A percentile compares a stretch with the other conserved stretches of the same genome.
Conservation (phyloP, 2,888 invertebrate genomes). For the Cephus pygmeus region DNA sequence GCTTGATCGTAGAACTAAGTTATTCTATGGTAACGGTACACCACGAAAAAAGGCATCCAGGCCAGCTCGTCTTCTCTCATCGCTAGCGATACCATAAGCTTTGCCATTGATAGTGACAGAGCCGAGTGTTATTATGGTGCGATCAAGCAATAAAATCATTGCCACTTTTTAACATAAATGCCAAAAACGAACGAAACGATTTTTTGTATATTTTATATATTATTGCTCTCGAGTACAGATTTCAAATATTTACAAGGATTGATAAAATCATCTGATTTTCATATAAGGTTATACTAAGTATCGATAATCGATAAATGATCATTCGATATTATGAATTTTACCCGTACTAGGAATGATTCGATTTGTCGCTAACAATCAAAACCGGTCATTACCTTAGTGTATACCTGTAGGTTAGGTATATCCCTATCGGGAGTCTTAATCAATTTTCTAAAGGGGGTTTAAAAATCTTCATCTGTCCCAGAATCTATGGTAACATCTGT, state of each 20-base stretch:
- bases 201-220: neutral
- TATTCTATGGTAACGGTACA: constrained; percentile 54
- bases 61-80: constrained; percentile 37
- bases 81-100: constrained; percentile 22
- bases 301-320: neutral
- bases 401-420: neutral
- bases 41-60: constrained; percentile 58
- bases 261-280: neutral
- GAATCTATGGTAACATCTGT: neutral
- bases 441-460: neutral
- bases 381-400: neutral
- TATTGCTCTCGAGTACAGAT: too few relatives aligned
- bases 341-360: neutral
- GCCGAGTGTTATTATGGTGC: constrained; percentile 5
- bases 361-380: neutral
- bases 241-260: neutral
- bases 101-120: constrained; percentile 21
- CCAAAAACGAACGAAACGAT: neutral
- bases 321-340: neutral
- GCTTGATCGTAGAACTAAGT: constrained; percentile 40
- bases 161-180: constrained; percentile 2
- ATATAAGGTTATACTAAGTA: neutral
- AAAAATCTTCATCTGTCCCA: neutral
- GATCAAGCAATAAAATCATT: neutral
- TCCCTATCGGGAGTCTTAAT: neutral